Conservation (phyloP, 1,140 invertebrate species). For the Trichoplusia ni region DNA sequence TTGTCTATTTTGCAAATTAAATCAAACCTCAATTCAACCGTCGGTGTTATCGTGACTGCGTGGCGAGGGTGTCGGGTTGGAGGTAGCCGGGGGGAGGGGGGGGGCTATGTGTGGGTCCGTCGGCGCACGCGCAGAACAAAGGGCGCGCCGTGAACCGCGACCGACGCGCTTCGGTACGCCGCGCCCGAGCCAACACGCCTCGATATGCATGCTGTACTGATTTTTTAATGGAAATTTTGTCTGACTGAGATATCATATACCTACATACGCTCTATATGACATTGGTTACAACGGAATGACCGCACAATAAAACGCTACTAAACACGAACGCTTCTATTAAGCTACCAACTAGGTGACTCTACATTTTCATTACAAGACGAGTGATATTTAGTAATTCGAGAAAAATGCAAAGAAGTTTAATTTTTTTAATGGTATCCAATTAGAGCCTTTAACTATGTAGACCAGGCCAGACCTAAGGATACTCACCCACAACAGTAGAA, state of each 20-base stretch:
- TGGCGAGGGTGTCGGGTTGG: constrained; percentile 11
- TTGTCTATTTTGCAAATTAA: constrained; percentile 12
- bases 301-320: too few relatives aligned
- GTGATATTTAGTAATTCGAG: too few relatives aligned
- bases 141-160: constrained; percentile 78
- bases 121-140: constrained; percentile 73
- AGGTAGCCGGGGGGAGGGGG: constrained; percentile 20
- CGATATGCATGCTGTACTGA: constrained; percentile 48
- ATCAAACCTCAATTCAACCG: constrained; percentile 18
- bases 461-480: too few relatives aligned
- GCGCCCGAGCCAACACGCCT: constrained; percentile 48
- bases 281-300: too few relatives aligned
- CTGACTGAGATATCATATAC: constrained; percentile 15
- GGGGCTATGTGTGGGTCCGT: constrained; percentile 35
- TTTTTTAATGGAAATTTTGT: constrained; percentile 44
- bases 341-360: too few relatives aligned
- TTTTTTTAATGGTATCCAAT: too few relatives aligned
- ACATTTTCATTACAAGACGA: too few relatives aligned
- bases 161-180: constrained; percentile 65
- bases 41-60: constrained; percentile 17
- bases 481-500: too few relatives aligned
- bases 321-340: too few relatives aligned
- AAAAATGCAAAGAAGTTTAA: too few relatives aligned
- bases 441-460: too few relatives aligned
- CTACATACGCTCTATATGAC: too few relatives aligned